These are phyloP conservation scores for Vanessa cardui DNA, from an alignment of 2,888 invertebrate species.

Conservation along the genomic window DNA sequence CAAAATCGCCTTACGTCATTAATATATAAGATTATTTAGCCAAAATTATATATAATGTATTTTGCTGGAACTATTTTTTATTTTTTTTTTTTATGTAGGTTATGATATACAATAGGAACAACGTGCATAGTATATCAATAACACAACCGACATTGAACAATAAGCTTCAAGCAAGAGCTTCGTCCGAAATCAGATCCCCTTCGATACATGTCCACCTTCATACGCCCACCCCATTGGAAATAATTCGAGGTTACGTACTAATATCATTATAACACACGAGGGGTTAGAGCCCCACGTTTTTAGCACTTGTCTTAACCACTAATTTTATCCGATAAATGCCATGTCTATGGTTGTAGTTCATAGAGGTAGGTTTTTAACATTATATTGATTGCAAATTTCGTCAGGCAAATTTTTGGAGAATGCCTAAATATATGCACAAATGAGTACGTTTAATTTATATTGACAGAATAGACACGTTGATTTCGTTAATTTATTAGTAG, in stretches of 20 bases:
- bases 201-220: constrained; percentile 17
- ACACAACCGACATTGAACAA: background rate
- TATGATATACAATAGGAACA: no score
- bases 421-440: no score
- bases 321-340: constrained; percentile 48
- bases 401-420: no score
- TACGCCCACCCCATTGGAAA: constrained; percentile 45
- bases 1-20: no score
- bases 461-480: no score
- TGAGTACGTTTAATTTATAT: no score
- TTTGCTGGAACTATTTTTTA: no score
- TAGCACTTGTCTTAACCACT: constrained; percentile 56
- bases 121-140: background rate
- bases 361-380: constrained; percentile 42
- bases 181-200: constrained; percentile 15
- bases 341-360: constrained; percentile 43
- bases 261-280: constrained; percentile 63
- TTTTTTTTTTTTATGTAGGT: no score
- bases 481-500: no score
- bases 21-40: no score
- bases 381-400: no score
- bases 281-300: constrained; percentile 60
- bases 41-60: no score
- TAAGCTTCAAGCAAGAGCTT: background rate
- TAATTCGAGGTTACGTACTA: constrained; percentile 75